phyloP scores from a whole-genome alignment of 1,140 invertebrate genomes.

The Drosophila sp. region DNA sequence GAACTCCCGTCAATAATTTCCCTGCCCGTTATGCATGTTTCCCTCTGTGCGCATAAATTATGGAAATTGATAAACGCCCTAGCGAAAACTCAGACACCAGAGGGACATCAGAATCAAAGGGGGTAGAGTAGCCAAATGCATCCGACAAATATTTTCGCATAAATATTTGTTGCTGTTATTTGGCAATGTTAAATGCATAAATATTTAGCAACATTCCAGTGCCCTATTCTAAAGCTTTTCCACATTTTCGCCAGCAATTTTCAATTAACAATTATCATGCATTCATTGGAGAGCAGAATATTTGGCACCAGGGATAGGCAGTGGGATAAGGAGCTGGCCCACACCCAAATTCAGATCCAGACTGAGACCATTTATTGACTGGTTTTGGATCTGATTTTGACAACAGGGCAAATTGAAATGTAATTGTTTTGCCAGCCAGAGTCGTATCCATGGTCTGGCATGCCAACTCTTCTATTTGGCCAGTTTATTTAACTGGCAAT shows the following conservation, averaged over 20 bases:
- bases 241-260: constrained; percentile 64
- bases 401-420: constrained; percentile 77
- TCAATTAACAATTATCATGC: constrained; percentile 75
- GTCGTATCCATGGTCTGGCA: background rate
- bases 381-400: constrained; percentile 70
- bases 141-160: constrained; percentile 38
- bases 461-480: constrained; percentile 26
- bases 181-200: constrained; percentile 74
- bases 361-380: constrained; percentile 30
- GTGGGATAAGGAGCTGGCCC: background rate
- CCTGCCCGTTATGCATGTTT: constrained; percentile 13
- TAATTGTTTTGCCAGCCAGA: constrained; percentile 69
- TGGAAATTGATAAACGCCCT: constrained; percentile 52
- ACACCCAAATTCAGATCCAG: too few relatives aligned
- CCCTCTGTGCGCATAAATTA: constrained; percentile 62
- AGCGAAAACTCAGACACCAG: background rate
- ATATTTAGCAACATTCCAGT: constrained; percentile 60
- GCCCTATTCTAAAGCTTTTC: constrained; percentile 27
- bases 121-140: constrained; percentile 15
- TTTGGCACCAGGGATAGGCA: background rate
- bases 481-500: constrained; percentile 51
- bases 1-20: constrained; percentile 23
- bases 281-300: constrained; percentile 23
- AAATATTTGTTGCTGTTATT: constrained; percentile 59
- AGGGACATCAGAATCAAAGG: background rate